Percentiles rank a stretch among this genome's conserved stretches.
These are phyloP conservation scores for Lithophane semibrunnea DNA, from an alignment of 2,888 invertebrate genomes.

Conservation along the genomic window DNA sequence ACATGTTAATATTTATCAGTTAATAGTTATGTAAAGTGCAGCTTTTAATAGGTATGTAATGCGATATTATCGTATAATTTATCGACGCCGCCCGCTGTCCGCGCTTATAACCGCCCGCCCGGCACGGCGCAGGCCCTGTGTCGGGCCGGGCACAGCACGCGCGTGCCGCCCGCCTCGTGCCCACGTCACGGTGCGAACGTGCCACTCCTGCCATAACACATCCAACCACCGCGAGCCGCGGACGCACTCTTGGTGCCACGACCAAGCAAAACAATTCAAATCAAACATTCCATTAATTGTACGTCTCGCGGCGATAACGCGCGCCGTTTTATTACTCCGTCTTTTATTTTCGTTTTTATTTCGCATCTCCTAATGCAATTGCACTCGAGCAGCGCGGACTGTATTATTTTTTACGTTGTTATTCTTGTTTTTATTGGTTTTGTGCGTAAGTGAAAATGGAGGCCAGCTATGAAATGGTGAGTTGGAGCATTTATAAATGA, in stretches of 20 bases:
- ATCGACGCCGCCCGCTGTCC: constrained; percentile 76
- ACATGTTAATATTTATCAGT: constrained; percentile 82
- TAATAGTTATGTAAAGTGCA: constrained; percentile 80
- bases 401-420: constrained; percentile 82
- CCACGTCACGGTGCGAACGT: constrained; percentile 51
- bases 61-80: constrained; percentile 84
- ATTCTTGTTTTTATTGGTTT: constrained; percentile 82
- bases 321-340: constrained; percentile 83
- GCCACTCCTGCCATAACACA: constrained; percentile 73
- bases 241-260: constrained; percentile 68
- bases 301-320: constrained; percentile 85
- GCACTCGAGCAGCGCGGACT: constrained; percentile 86
- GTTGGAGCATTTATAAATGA: constrained; percentile 69
- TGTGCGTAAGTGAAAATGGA: constrained; percentile 85
- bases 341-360: constrained; percentile 87
- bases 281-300: constrained; percentile 87
- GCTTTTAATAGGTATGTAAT: constrained; percentile 85
- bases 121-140: constrained; percentile 61
- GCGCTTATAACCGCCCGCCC: constrained; percentile 83
- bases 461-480: constrained; percentile 80
- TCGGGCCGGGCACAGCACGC: constrained; percentile 56
- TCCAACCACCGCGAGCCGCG: constrained; percentile 75
- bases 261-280: constrained; percentile 75
- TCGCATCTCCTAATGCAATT: constrained; percentile 88
- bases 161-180: constrained; percentile 44